Evolutionary conservation across 2,113 vertebrate genomes (phyloP), one percentile per base, ranked within the genome.

Genomic region (Phrynosoma blainvillii): DNA sequence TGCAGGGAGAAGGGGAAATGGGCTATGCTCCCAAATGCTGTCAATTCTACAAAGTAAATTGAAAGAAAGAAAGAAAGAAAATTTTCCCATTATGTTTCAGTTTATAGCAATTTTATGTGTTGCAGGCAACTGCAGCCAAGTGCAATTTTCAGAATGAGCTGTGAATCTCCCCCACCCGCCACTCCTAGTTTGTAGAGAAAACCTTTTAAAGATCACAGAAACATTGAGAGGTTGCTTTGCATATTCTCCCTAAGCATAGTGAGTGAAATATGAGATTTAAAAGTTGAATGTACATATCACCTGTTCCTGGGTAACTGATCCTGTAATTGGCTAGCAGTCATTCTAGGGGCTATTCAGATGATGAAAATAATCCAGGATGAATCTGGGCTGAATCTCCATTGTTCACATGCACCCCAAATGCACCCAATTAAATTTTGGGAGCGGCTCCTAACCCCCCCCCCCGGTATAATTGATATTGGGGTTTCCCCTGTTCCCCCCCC

Each of bases 21-120:
- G 68, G 81, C 86, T 92, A 89, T 85, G 90, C 79, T 23, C 75
- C 59, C 87, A 88, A 84, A 90, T n/a, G 84, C 66, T 87, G n/a
- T 78, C 68, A 54, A 75, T 84, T 65, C 5, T 87, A 73, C 30
- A 70, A 91, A 88, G 82, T 84, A 88, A 87, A 54, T 93, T 93
- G 71, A n/a, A 70, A 66, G 87, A 83, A 13, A 89, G 79, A 74
- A 1, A 80, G 13, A 65, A 25, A 47, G 0, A 66, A 52, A 75
- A 3, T 25, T 54, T 76, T 2, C 9, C 40, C 54, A 65, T 27
- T 87, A 56, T 52, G 14, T 42, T 90, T 87, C 27, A 66, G 5
- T 85, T 90, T 80, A 2, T 87, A 86, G n/a, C 82, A 75, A 85
- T 86, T 91, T 76, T 62, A 84, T 73, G 56, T 90, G 73, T 88